These are phyloP conservation scores for Aptenodytes patagonicus DNA, from an alignment of 2,113 vertebrate species.

Conservation along the genomic window DNA sequence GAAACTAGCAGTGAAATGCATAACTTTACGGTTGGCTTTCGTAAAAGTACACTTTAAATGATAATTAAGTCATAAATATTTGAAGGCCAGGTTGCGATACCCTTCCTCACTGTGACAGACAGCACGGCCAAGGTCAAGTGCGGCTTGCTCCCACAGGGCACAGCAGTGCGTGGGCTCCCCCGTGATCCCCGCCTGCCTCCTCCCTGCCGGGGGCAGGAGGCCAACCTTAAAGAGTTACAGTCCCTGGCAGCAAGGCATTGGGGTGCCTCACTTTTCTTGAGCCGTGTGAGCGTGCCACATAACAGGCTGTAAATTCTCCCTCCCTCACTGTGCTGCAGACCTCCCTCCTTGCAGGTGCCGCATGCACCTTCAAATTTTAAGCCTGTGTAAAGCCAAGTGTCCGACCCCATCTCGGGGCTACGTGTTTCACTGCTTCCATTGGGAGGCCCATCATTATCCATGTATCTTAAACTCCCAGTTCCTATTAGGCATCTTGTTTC, in stretches of 20 bases:
- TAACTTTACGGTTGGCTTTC: not conserved
- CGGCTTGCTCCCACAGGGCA: accelerated
- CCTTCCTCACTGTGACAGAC: accelerated
- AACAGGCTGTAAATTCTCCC: not conserved
- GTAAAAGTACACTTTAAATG: not conserved
- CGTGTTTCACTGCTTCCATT: accelerated
- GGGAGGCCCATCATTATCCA: accelerated
- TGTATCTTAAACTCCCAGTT: not conserved
- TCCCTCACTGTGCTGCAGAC: accelerated
- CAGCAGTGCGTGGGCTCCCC: accelerated
- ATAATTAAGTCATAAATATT: slow-evolving; percentile 5
- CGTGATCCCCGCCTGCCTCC: accelerated
- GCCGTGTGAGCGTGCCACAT: accelerated
- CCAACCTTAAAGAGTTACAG: not conserved
- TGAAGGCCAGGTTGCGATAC: not conserved
- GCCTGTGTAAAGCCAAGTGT: accelerated
- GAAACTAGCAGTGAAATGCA: not conserved
- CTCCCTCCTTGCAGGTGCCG: accelerated
- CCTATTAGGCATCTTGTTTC: not conserved
- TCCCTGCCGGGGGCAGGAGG: accelerated
- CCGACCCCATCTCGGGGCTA: accelerated
- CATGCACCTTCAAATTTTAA: accelerated
- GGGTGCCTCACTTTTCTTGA: accelerated
- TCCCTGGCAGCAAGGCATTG: not conserved
- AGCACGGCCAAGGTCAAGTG: accelerated